A percentile compares a stretch with the other conserved stretches of the same genome.
Conservation (phyloP, 2,888 invertebrate genomes). For the Brachypterus glaber region DNA sequence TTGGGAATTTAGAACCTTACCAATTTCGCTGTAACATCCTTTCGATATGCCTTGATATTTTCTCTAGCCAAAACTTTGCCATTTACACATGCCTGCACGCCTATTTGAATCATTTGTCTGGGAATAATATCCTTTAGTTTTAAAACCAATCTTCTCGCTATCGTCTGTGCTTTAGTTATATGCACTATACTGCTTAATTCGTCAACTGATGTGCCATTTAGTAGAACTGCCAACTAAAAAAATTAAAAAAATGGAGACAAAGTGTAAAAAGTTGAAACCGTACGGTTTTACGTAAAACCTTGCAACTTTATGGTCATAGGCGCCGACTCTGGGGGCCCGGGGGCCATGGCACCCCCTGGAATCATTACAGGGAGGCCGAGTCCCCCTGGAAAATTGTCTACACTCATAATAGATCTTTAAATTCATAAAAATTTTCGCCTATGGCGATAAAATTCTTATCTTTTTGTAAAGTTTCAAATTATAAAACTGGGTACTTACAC, state of each 20-base stretch:
- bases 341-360: no score
- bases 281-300: no score
- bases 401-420: no score
- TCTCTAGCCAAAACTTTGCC: constrained; percentile 76
- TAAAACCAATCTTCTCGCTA: constrained; percentile 59
- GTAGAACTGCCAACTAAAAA: constrained; percentile 58
- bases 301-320: no score
- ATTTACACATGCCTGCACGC: constrained; percentile 75
- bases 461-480: no score
- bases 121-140: constrained; percentile 80
- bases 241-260: constrained; percentile 10
- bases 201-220: constrained; percentile 75
- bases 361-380: no score
- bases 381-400: no score
- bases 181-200: constrained; percentile 81
- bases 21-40: constrained; percentile 90
- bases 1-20: constrained; percentile 45
- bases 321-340: no score
- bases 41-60: constrained; percentile 75
- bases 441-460: no score
- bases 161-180: constrained; percentile 51
- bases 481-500: no score
- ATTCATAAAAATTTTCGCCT: no score
- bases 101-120: constrained; percentile 77
- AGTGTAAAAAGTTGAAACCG: neutral